Evolutionary conservation across 2,797 vertebrate species (phyloP).

Genomic region (Sarcophilus harrisii): DNA sequence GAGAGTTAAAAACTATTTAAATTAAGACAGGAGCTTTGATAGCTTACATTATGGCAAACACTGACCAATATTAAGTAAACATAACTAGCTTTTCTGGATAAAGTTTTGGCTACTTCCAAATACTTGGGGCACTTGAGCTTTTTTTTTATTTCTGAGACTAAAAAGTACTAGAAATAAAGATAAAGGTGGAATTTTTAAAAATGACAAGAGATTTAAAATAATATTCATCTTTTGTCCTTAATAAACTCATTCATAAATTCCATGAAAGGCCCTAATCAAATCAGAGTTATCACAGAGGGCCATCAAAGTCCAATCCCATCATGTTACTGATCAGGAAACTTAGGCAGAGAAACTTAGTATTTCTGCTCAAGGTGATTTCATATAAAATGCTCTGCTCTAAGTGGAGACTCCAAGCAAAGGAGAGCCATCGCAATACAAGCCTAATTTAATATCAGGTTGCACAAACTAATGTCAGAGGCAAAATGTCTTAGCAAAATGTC

Average conservation of each 20-base stretch:
- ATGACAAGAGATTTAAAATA: slow-evolving; percentile 50
- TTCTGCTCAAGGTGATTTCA: background rate
- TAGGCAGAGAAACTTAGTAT: background rate
- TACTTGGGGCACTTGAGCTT: background rate
- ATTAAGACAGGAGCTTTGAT: slow-evolving; percentile 34
- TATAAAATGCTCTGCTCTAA: background rate
- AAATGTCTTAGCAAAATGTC: background rate
- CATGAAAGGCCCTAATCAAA: background rate
- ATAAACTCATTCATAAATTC: slow-evolving; percentile 34
- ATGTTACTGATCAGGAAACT: background rate
- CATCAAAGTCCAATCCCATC: background rate
- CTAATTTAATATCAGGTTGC: background rate
- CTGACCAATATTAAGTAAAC: slow-evolving; percentile 32
- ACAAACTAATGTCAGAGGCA: background rate
- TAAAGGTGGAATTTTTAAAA: slow-evolving; percentile 20
- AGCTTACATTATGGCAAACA: background rate
- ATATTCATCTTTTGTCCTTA: slow-evolving; percentile 37
- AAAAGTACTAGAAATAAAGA: background rate
- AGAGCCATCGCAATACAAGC: background rate
- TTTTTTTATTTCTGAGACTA: slow-evolving; percentile 36
- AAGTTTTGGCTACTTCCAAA: background rate
- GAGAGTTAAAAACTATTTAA: background rate
- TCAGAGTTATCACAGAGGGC: background rate
- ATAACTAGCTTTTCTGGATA: background rate
- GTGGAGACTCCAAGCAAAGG: background rate